Conservation (phyloP, 1,140 invertebrate species). For the Rhopalosiphum maidis region DNA sequence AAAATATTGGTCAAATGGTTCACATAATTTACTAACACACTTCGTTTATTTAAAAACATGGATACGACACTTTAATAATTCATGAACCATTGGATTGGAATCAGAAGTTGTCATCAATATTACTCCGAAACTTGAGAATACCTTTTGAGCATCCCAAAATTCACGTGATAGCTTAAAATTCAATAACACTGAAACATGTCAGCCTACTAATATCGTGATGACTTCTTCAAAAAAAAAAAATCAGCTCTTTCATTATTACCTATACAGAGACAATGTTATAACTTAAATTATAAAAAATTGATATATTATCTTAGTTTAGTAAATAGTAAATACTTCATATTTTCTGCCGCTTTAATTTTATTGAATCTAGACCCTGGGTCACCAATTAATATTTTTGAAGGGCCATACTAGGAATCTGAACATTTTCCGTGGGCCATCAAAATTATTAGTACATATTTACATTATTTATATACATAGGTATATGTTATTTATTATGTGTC, state of each 20-base stretch:
- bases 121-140: background rate
- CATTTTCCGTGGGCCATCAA: too few relatives aligned
- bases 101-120: background rate
- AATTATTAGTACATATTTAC: too few relatives aligned
- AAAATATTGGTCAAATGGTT: too few relatives aligned
- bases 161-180: background rate
- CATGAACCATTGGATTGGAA: background rate
- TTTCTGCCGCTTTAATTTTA: background rate
- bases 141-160: background rate
- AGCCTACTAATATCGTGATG: background rate
- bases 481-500: too few relatives aligned
- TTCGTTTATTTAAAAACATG: background rate
- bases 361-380: background rate
- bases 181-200: background rate
- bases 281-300: background rate
- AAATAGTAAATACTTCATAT: background rate
- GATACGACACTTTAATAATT: background rate
- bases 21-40: background rate
- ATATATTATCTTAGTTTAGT: background rate
- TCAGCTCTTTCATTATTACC: background rate
- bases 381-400: too few relatives aligned
- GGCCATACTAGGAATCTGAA: too few relatives aligned
- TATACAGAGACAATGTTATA: background rate
- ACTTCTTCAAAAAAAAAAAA: background rate
- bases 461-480: too few relatives aligned